Conservation (phyloP, 2,797 vertebrate genomes). For the Anomalospiza imberbis region DNA sequence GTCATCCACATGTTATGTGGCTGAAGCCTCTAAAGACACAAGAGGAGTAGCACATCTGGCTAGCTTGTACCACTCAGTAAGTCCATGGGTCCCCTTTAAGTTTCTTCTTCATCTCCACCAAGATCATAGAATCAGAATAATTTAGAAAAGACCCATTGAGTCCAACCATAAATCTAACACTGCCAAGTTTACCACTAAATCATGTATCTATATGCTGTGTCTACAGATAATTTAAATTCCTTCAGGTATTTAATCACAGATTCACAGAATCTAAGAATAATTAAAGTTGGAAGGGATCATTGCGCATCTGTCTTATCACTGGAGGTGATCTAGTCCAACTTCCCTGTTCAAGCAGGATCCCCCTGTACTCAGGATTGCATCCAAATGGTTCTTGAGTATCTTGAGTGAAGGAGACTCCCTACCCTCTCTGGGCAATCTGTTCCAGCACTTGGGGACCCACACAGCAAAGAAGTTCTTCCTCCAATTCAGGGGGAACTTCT, state of each 20-base stretch:
- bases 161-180: not conserved
- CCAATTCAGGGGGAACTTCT: not conserved
- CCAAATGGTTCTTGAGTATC: not conserved
- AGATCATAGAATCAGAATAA: not conserved
- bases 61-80: not conserved
- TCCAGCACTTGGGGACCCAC: not conserved
- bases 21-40: not conserved
- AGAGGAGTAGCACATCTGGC: not conserved
- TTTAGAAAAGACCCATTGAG: not conserved
- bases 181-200: not conserved
- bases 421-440: not conserved
- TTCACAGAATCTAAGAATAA: not conserved
- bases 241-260: not conserved
- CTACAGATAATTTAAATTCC: not conserved
- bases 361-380: not conserved
- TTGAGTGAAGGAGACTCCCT: not conserved
- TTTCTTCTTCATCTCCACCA: not conserved
- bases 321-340: too few relatives aligned
- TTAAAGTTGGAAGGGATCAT: not conserved
- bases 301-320: accelerated
- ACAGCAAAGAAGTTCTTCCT: not conserved
- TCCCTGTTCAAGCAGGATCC: not conserved
- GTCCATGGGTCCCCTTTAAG: not conserved
- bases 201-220: too few relatives aligned
- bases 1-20: accelerated